Conservation (phyloP, 2,888 invertebrate species). For the Vesta saturnalis region DNA sequence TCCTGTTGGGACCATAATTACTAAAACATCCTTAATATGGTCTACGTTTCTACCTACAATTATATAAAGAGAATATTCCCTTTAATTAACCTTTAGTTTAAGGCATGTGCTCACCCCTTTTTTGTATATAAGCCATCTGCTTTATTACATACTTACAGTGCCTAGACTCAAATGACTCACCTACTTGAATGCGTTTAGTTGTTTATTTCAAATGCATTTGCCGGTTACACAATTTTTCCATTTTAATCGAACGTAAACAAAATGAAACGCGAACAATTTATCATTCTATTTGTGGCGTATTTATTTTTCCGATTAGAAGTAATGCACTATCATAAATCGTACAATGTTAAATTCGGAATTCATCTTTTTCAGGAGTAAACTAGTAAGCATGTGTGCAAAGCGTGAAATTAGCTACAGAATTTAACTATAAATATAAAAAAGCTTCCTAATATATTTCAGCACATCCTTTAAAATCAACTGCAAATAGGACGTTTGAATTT, state of each 20-base stretch:
- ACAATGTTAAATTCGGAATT: neutral
- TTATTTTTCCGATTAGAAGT: neutral
- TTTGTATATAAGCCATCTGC: neutral
- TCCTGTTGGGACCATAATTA: neutral
- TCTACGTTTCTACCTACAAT: no score
- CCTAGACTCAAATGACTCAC: neutral
- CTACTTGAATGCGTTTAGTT: neutral
- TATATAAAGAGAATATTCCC: neutral
- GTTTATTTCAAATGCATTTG: no score
- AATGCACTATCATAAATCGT: neutral
- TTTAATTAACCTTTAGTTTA: constrained; percentile 1
- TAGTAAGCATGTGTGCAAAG: no score
- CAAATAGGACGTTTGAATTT: no score
- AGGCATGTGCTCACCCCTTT: neutral
- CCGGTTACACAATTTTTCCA: neutral
- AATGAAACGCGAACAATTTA: neutral
- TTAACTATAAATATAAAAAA: no score
- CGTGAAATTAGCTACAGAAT: no score
- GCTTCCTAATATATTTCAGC: no score
- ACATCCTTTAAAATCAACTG: no score
- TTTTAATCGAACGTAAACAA: constrained; percentile 1
- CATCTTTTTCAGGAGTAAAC: neutral
- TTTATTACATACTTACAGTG: neutral
- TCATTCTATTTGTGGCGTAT: neutral
- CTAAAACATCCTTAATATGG: neutral